Evolutionary conservation across 1,140 invertebrate species (phyloP), one percentile per base, ranked within the genome.

Genomic region (Drosophila varians): DNA sequence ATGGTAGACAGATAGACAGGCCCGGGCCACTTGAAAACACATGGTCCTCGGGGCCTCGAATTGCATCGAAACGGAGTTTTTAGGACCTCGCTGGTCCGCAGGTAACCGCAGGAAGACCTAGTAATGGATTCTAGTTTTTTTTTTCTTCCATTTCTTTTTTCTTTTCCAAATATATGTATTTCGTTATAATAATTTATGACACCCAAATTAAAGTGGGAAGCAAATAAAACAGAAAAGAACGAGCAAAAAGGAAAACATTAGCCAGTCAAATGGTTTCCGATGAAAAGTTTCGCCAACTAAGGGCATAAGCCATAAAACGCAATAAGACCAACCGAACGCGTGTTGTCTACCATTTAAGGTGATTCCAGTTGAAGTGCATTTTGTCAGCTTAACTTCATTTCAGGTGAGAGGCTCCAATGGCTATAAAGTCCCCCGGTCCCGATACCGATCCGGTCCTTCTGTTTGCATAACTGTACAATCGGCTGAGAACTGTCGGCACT

Each of bases 1-100:
- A 72, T 82, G 73, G 70, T 80, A 45, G 55, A 28, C 25, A 31
- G 46, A 38, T 38, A 38, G 40, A 31, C 56, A 34, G 23, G 56
- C 31, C 34, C 80, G 23, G 56, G 38, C 34, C 80, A 84, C 80
- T 84, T 80, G 83, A 62, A 46, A 86, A 76, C 80, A 84, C 82
- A 84, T 86, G 80, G 25, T 36, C 1, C 38, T 18, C 12, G n/a
- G 38, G 26, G 47, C 14, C 38, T 18, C 38, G 16, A 42, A 42
- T 18, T 16, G 14, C 14, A 42, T n/a, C 28, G 28, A 45, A 56
- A 40, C 31, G 16, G 28, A 38, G 28, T 58, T 48, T 62, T 38
- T 66, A 84, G 79, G 80, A 78, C 79, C 78, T 54, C 1, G n/a
- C 21, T 2, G 21, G 28, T 19, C 1, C 58, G 77, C 72, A 80